Evolutionary conservation across 2,113 vertebrate species (phyloP).

Genomic region (Nothocercus nigrocapillus): DNA sequence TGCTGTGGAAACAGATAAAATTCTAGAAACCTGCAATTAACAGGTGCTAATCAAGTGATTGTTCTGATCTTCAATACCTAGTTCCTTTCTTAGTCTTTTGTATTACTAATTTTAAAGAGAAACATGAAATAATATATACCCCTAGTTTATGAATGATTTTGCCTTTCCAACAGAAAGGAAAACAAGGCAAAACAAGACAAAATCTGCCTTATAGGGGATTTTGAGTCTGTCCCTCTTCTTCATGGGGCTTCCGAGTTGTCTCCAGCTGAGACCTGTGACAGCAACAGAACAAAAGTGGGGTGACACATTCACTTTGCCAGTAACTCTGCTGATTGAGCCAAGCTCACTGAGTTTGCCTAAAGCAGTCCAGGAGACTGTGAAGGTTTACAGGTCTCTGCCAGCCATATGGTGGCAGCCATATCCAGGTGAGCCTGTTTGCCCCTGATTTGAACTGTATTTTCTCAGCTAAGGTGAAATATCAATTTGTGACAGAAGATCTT

Average conservation of each 20-base stretch:
- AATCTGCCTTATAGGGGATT: background rate
- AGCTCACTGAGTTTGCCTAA: accelerated
- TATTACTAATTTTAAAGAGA: too few relatives aligned
- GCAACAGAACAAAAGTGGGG: too few relatives aligned
- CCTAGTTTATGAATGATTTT: too few relatives aligned
- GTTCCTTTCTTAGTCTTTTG: too few relatives aligned
- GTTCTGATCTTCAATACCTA: too few relatives aligned
- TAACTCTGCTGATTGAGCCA: background rate
- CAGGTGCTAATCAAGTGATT: too few relatives aligned
- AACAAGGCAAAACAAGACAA: too few relatives aligned
- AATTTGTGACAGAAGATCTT: background rate
- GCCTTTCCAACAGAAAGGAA: too few relatives aligned
- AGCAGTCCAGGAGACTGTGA: background rate
- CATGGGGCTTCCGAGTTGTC: accelerated
- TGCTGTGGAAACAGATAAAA: too few relatives aligned
- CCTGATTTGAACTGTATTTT: background rate
- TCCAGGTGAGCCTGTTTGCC: background rate
- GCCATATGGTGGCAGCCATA: background rate
- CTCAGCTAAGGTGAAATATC: background rate
- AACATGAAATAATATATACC: too few relatives aligned
- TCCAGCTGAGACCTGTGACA: background rate
- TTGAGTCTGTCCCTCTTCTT: background rate
- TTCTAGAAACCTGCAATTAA: too few relatives aligned
- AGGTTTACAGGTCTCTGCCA: background rate
- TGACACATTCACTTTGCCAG: background rate